These are phyloP conservation scores for Silurus lanzhouensis DNA, from an alignment of 2,797 vertebrate species.

Conservation along the genomic window DNA sequence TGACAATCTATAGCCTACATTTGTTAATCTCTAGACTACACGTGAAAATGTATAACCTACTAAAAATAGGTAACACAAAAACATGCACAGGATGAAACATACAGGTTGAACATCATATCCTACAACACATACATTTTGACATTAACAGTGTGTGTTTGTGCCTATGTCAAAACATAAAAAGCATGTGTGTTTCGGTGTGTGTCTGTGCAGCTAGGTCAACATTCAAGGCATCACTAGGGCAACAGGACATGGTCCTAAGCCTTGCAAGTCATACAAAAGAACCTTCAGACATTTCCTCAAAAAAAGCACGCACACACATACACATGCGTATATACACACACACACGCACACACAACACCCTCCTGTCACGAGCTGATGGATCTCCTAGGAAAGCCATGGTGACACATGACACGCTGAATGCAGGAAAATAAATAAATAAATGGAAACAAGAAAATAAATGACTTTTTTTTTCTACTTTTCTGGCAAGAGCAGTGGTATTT, in stretches of 20 bases:
- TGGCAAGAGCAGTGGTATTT: neutral
- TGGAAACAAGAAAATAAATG: slow-evolving; percentile 11
- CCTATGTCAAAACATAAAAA: neutral
- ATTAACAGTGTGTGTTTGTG: neutral
- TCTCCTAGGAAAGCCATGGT: neutral
- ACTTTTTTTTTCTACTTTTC: slow-evolving; percentile 5
- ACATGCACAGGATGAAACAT: neutral
- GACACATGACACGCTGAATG: slow-evolving; percentile 25
- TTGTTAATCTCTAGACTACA: neutral
- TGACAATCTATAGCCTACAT: neutral
- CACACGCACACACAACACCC: neutral
- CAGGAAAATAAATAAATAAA: slow-evolving; percentile 27
- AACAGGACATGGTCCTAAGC: neutral
- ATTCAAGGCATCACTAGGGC: neutral
- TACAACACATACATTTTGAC: neutral
- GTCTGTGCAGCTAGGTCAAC: neutral
- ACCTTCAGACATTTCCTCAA: neutral
- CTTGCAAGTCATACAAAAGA: neutral
- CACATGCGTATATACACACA: slow-evolving; percentile 21
- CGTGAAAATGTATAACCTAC: neutral
- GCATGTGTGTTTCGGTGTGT: neutral
- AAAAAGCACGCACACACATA: slow-evolving; percentile 5
- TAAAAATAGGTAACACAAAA: neutral
- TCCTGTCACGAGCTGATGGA: slow-evolving; percentile 18
- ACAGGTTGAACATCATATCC: neutral